Conservation (phyloP, 2,113 vertebrate species). For the Tamias sibiricus region DNA sequence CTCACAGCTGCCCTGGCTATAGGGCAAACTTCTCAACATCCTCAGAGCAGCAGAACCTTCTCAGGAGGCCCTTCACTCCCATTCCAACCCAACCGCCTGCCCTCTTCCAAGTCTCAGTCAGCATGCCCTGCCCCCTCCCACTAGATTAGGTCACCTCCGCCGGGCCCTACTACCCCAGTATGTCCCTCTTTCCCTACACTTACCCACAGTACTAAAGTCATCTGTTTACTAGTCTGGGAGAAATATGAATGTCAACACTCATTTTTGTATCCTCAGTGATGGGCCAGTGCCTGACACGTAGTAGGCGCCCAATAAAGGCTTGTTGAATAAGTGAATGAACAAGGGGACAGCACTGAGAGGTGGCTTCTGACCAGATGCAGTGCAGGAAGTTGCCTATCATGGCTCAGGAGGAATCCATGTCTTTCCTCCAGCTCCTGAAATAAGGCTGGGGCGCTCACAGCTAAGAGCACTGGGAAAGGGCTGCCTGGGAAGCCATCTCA, state of each 20-base stretch:
- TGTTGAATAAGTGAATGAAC: fast-evolving
- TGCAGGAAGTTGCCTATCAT: not conserved
- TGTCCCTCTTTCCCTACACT: not conserved
- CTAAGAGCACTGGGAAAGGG: not conserved
- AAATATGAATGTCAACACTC: not conserved
- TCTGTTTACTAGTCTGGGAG: not conserved
- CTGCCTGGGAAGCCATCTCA: not conserved
- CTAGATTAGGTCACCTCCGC: not conserved
- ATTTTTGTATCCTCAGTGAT: not conserved
- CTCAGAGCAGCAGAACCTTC: not conserved
- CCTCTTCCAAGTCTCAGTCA: not conserved
- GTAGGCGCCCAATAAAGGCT: not conserved
- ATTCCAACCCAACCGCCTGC: not conserved
- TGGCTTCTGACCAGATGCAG: not conserved
- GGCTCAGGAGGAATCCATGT: not conserved
- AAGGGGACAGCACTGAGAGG: too few relatives aligned
- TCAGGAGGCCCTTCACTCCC: not conserved
- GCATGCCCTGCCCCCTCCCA: not conserved
- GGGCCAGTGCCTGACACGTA: not conserved
- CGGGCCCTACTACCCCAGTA: not conserved
- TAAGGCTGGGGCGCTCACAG: not conserved
- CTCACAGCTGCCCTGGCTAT: not conserved
- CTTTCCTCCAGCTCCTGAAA: not conserved
- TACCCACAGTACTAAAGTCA: fast-evolving
- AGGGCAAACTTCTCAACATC: fast-evolving